Evolutionary conservation across 2,113 vertebrate species (phyloP).

Genomic region (Aegypius monachus): DNA sequence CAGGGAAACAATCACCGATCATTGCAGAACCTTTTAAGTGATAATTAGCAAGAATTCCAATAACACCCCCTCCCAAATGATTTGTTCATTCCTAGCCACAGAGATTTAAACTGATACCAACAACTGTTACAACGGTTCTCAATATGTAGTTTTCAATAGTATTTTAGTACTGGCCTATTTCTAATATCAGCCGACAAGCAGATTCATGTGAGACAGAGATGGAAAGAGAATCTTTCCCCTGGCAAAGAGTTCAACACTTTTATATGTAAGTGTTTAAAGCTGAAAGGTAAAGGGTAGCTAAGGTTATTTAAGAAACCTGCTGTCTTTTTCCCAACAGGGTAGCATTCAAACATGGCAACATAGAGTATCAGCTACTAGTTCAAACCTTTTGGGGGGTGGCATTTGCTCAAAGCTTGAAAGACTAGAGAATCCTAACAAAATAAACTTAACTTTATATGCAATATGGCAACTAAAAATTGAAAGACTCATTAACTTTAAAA

Average conservation of each 20-base stretch:
- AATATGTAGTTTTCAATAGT: background rate
- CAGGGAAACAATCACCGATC: background rate
- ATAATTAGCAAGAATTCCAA: background rate
- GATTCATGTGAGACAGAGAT: background rate
- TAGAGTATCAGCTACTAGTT: background rate
- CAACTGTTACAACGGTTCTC: background rate
- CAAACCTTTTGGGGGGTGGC: background rate
- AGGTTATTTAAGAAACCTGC: background rate
- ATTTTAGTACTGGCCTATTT: background rate
- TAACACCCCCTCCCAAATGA: background rate
- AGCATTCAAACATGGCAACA: background rate
- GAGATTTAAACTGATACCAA: background rate
- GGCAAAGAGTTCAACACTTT: background rate
- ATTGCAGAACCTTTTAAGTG: background rate
- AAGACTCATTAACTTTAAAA: background rate
- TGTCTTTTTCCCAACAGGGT: background rate
- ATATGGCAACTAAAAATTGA: background rate
- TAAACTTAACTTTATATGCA: background rate
- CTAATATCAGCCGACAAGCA: background rate
- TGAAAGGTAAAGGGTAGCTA: constrained; percentile 18
- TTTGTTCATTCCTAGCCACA: background rate
- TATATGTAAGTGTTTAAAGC: background rate
- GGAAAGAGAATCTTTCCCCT: background rate
- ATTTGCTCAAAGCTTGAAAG: constrained; percentile 5
- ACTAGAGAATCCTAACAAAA: background rate